Conservation (phyloP, 2,797 vertebrate genomes). For the Uromys caudimaculatus region DNA sequence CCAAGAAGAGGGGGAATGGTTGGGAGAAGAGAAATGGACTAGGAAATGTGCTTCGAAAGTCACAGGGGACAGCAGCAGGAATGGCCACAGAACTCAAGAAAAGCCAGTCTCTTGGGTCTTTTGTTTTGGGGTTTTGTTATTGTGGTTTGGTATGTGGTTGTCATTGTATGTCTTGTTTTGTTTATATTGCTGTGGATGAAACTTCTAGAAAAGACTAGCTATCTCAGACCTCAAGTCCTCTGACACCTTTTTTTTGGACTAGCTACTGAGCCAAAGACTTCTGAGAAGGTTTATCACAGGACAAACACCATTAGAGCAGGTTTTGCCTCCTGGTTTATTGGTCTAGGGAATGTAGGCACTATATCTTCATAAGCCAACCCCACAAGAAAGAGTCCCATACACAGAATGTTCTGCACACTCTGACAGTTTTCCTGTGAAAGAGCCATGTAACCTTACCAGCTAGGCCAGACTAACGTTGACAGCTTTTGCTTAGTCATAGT, state of each 20-base stretch:
- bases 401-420: background rate
- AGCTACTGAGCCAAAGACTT: background rate
- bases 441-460: background rate
- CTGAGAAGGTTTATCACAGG: conserved; percentile 45
- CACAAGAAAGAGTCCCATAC: conserved; percentile 5
- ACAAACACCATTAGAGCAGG: background rate
- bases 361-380: background rate
- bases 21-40: background rate
- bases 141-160: background rate
- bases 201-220: background rate
- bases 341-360: background rate
- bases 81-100: background rate
- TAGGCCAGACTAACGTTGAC: background rate
- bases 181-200: background rate
- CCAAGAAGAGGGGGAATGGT: background rate
- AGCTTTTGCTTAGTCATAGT: conserved; percentile 28
- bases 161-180: background rate
- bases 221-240: background rate
- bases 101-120: background rate
- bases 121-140: background rate
- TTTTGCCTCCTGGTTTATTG: background rate
- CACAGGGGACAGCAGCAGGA: background rate
- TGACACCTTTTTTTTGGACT: conserved; percentile 13
- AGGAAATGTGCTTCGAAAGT: background rate
- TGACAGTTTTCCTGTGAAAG: background rate